phyloP scores from a whole-genome alignment of 1,140 invertebrate species.

The Drosophila arawakana region DNA sequence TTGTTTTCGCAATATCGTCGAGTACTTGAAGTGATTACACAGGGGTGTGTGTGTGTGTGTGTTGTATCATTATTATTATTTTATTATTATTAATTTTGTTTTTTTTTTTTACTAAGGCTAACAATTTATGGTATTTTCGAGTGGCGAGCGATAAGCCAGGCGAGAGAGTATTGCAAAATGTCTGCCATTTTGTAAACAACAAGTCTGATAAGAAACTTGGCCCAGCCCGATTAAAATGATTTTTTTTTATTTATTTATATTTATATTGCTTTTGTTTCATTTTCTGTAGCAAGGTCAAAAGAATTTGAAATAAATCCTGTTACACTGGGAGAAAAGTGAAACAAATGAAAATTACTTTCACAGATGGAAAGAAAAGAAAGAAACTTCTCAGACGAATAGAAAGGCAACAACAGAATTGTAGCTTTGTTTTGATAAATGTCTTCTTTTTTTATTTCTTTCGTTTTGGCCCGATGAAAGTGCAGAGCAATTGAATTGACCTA shows the following conservation, averaged over 20 bases:
- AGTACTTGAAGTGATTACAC: conserved; percentile 51
- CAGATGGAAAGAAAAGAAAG: conserved; percentile 50
- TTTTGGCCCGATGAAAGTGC: conserved; percentile 67
- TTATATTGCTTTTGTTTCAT: conserved; percentile 37
- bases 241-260: background rate
- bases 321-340: conserved; percentile 20
- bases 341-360: conserved; percentile 68
- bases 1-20: conserved; percentile 45
- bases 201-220: conserved; percentile 51
- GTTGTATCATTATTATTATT: conserved; percentile 29
- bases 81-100: conserved; percentile 33
- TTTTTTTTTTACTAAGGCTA: conserved; percentile 57
- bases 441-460: conserved; percentile 11
- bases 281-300: conserved; percentile 61
- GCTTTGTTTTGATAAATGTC: conserved; percentile 20
- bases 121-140: conserved; percentile 77
- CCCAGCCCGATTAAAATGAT: conserved; percentile 38
- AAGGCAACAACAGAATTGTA: conserved; percentile 57
- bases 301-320: conserved; percentile 55
- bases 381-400: conserved; percentile 54
- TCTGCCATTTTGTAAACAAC: conserved; percentile 79
- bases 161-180: conserved; percentile 38
- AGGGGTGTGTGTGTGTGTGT: conserved; percentile 12
- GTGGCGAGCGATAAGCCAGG: conserved; percentile 57
- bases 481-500: conserved; percentile 77